Conservation (phyloP, 2,113 vertebrate species). For the Prionailurus bengalensis region DNA sequence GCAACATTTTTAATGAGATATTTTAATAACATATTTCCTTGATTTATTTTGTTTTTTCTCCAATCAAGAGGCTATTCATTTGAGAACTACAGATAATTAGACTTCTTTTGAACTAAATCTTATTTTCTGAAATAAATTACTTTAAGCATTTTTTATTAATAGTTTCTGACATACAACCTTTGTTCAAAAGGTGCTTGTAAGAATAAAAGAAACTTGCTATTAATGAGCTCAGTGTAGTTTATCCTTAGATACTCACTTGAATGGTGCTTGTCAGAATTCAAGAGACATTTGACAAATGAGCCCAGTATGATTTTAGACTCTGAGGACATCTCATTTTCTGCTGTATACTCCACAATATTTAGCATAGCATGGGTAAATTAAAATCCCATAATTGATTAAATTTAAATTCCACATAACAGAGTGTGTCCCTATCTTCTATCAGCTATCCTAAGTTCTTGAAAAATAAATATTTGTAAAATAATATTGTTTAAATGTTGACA, state of each 20-base stretch:
- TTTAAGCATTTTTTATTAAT: background rate
- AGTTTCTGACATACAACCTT: background rate
- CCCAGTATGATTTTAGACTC: background rate
- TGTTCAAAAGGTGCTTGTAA: background rate
- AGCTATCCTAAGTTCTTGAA: background rate
- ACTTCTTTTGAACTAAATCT: background rate
- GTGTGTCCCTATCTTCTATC: background rate
- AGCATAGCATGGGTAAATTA: background rate
- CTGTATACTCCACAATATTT: background rate
- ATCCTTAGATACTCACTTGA: background rate
- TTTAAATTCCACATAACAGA: background rate
- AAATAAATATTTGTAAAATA: constrained; percentile 21
- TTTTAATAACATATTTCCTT: background rate
- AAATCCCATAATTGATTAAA: background rate
- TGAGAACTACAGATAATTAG: background rate
- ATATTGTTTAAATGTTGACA: background rate
- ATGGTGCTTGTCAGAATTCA: background rate
- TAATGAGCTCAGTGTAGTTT: background rate
- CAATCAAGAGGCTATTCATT: background rate
- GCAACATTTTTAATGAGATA: background rate
- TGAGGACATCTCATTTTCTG: background rate
- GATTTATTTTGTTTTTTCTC: background rate
- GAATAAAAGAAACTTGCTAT: background rate
- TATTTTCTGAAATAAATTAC: background rate
- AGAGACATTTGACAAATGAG: background rate